phyloP scores from a whole-genome alignment of 2,797 vertebrate genomes.

The Intellagama lesueurii region DNA sequence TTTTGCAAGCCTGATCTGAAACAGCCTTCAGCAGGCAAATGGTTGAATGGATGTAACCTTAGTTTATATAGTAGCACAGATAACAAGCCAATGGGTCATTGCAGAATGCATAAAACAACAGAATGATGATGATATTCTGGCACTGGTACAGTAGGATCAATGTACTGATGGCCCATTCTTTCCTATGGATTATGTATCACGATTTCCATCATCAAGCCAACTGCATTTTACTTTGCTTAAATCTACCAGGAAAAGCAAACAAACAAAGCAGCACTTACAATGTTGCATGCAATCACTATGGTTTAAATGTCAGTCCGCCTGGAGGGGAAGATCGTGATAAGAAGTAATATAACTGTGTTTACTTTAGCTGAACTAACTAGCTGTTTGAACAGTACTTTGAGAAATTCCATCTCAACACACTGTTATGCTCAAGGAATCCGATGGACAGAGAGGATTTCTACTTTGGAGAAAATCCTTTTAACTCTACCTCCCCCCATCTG shows the following conservation, averaged over 20 bases:
- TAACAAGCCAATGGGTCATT: not conserved
- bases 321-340: not conserved
- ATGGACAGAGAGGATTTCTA: not conserved
- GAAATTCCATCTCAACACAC: not conserved
- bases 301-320: not conserved
- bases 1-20: not conserved
- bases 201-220: not conserved
- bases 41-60: not conserved
- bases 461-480: not conserved
- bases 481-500: not conserved
- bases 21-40: not conserved
- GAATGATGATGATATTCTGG: not conserved
- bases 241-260: not conserved
- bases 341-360: not conserved
- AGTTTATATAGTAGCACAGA: not conserved
- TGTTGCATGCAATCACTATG: not conserved
- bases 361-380: not conserved
- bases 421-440: not conserved
- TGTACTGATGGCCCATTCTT: not conserved
- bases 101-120: not conserved
- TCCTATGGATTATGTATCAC: not conserved
- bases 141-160: not conserved
- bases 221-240: not conserved
- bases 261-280: not conserved
- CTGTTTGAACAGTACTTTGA: not conserved